Conservation (phyloP, 2,888 invertebrate species). For the Leucophora obtusa region DNA sequence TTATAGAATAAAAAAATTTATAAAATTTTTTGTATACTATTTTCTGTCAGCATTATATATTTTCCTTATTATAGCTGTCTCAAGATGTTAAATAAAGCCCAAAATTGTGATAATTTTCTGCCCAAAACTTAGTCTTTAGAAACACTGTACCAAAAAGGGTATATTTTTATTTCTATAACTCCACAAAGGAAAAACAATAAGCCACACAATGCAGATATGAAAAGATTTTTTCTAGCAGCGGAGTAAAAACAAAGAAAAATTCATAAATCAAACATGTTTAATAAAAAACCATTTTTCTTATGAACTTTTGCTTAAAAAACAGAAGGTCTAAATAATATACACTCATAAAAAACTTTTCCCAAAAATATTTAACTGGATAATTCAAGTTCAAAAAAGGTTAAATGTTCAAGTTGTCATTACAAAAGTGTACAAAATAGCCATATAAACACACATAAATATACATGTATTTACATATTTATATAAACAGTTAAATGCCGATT, state of each 20-base stretch:
- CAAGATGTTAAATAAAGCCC: too few species aligned
- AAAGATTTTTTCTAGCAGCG: slow-evolving; percentile 20
- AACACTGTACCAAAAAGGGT: too few species aligned
- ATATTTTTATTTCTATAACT: too few species aligned
- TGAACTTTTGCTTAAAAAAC: slow-evolving; percentile 16
- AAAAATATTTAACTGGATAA: not conserved
- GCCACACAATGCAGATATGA: not conserved
- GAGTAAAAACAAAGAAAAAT: slow-evolving; percentile 42
- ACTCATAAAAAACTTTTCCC: not conserved
- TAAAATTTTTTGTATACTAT: too few species aligned
- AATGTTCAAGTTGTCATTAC: slow-evolving; percentile 14
- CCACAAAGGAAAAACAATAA: slow-evolving; percentile 1
- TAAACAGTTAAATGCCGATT: too few species aligned
- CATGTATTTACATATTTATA: not conserved
- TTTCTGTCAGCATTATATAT: too few species aligned
- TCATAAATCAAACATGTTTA: slow-evolving; percentile 52
- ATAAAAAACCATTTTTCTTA: slow-evolving; percentile 20
- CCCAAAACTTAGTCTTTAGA: too few species aligned
- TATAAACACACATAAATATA: not conserved
- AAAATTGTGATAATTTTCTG: too few species aligned
- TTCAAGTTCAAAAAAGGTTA: slow-evolving; percentile 31
- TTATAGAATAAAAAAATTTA: too few species aligned
- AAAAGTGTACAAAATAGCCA: slow-evolving; percentile 26
- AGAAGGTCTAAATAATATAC: slow-evolving; percentile 15
- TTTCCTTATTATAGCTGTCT: too few species aligned